These are phyloP conservation scores for Micronycteris hirsuta DNA, from an alignment of 2,113 vertebrate genomes.

Conservation along the genomic window DNA sequence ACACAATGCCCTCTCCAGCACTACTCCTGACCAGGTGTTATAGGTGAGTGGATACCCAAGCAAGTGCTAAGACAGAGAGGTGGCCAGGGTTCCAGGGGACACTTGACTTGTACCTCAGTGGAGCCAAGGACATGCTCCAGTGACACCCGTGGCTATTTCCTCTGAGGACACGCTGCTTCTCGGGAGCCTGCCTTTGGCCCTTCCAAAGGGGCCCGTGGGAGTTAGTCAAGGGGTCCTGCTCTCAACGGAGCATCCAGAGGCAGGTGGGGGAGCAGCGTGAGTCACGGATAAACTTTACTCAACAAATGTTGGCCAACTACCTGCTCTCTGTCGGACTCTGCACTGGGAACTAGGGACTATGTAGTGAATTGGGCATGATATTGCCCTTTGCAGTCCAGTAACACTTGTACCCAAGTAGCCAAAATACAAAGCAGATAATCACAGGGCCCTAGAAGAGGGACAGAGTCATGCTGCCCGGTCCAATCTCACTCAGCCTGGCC, in stretches of 20 bases:
- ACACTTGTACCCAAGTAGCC: not conserved
- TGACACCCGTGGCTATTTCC: not conserved
- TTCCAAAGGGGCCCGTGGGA: not conserved
- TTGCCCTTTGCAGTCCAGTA: not conserved
- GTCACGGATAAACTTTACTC: not conserved
- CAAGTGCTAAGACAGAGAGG: not conserved
- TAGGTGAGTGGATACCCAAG: slow-evolving; percentile 29
- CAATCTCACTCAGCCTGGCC: not conserved
- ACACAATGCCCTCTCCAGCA: not conserved
- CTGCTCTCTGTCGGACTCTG: not conserved
- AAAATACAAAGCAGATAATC: not conserved
- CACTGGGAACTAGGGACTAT: not conserved
- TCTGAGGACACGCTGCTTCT: not conserved
- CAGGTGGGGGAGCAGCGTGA: not conserved
- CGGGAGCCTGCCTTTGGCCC: not conserved
- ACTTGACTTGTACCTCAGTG: slow-evolving; percentile 37
- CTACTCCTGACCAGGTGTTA: not conserved
- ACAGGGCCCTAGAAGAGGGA: not conserved
- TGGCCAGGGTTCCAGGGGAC: slow-evolving; percentile 2
- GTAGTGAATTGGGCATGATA: not conserved
- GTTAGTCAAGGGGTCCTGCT: not conserved
- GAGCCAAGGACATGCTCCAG: slow-evolving; percentile 1
- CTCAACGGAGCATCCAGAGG: not conserved
- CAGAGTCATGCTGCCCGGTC: not conserved
- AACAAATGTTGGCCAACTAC: not conserved